Conservation (phyloP, 1,140 invertebrate species). For the Proales similis region DNA sequence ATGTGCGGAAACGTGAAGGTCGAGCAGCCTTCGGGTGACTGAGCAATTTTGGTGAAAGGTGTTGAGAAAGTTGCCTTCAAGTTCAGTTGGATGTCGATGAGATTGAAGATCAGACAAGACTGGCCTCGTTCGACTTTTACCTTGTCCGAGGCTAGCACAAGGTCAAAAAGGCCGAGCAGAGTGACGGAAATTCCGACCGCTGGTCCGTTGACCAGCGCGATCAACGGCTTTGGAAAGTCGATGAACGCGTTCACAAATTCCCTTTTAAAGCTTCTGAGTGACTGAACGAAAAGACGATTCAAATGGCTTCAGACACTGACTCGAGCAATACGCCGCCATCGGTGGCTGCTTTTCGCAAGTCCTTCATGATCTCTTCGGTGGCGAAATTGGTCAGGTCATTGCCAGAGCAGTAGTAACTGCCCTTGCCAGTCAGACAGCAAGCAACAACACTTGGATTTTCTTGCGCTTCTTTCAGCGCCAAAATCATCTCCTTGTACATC, state of each 20-base stretch:
- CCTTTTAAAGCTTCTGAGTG: too few species aligned
- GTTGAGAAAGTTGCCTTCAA: constrained; percentile 78
- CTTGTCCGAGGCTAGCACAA: constrained; percentile 67
- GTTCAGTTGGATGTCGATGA: constrained; percentile 51
- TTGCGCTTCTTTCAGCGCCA: constrained; percentile 62
- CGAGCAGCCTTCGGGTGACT: constrained; percentile 75
- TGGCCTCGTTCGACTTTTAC: not conserved
- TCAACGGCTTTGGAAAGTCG: constrained; percentile 75
- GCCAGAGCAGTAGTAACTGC: constrained; percentile 74
- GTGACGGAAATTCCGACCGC: constrained; percentile 84
- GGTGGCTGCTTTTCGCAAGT: constrained; percentile 3
- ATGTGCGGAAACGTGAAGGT: constrained; percentile 67
- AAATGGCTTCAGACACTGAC: not conserved
- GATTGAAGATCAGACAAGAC: not conserved
- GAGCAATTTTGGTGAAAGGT: constrained; percentile 71
- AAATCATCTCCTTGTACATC: constrained; percentile 64
- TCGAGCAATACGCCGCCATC: constrained; percentile 9
- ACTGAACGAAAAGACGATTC: constrained; percentile 51
- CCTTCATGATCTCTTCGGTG: constrained; percentile 38
- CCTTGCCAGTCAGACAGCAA: constrained; percentile 65
- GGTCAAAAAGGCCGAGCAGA: constrained; percentile 72
- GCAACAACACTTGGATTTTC: constrained; percentile 60
- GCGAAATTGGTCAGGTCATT: constrained; percentile 68
- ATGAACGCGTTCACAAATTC: constrained; percentile 72
- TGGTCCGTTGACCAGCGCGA: constrained; percentile 82